Evolutionary conservation across 2,797 vertebrate species (phyloP).

Genomic region (Lutjanus campechanus): DNA sequence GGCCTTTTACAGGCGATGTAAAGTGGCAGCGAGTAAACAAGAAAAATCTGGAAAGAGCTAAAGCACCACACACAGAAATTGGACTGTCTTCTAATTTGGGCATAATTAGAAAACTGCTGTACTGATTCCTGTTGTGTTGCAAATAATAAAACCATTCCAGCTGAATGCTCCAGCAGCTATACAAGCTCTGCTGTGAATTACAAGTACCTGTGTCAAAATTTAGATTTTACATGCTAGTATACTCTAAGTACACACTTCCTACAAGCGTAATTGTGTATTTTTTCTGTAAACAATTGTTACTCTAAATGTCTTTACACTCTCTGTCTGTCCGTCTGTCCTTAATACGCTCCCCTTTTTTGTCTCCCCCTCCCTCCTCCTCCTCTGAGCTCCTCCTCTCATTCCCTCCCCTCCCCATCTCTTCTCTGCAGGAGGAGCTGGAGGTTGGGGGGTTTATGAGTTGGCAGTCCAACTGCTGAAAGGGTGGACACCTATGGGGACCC

Average conservation of each 20-base stretch:
- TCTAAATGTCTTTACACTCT: constrained; percentile 2
- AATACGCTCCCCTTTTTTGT: constrained; percentile 27
- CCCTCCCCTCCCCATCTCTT: constrained; percentile 34
- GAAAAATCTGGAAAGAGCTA: background rate
- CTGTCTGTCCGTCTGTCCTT: constrained; percentile 24
- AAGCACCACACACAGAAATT: background rate
- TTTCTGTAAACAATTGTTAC: background rate
- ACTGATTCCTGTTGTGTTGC: constrained; percentile 26
- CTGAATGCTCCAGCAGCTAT: constrained; percentile 19
- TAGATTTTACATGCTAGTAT: background rate
- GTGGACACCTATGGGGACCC: constrained; percentile 78
- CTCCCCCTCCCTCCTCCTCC: constrained; percentile 3
- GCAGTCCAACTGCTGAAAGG: constrained; percentile 76
- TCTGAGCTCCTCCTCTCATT: constrained; percentile 27
- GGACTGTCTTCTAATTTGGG: constrained; percentile 16
- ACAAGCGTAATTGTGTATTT: background rate
- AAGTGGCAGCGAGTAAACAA: background rate
- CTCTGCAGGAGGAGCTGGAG: constrained; percentile 68
- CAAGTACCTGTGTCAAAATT: background rate
- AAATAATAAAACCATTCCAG: constrained; percentile 28
- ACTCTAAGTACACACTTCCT: background rate
- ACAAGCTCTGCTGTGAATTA: constrained; percentile 20
- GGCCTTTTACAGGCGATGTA: too few species aligned
- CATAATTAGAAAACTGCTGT: constrained; percentile 27
- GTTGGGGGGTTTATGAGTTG: constrained; percentile 74